Percentiles rank a stretch among this genome's conserved stretches.
phyloP scores from a whole-genome alignment of 1,140 invertebrate genomes.

The Macrobrachium rosenbergii region DNA sequence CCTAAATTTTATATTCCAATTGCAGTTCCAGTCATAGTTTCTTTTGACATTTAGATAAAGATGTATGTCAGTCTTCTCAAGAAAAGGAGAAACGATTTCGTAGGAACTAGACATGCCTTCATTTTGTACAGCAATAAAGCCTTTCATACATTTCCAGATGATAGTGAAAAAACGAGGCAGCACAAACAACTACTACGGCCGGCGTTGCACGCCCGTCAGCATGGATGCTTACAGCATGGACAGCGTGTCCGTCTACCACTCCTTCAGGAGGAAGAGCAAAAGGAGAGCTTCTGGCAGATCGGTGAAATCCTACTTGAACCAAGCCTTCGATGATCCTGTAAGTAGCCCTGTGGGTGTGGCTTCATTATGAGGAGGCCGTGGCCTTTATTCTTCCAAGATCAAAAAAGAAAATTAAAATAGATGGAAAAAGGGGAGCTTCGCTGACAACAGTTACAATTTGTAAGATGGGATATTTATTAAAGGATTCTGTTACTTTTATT shows the following conservation, averaged over 20 bases:
- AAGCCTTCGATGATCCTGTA: slow-evolving; percentile 91
- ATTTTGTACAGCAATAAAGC: too few relatives aligned
- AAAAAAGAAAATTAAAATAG: too few relatives aligned
- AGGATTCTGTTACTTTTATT: slow-evolving; percentile 67
- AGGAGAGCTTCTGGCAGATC: slow-evolving; percentile 83
- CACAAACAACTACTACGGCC: slow-evolving; percentile 78
- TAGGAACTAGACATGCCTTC: too few relatives aligned
- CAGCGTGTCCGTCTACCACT: slow-evolving; percentile 87
- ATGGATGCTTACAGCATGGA: slow-evolving; percentile 90
- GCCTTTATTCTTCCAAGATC: too few relatives aligned
- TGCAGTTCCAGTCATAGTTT: too few relatives aligned
- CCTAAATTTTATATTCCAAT: too few relatives aligned
- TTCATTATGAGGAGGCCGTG: too few relatives aligned
- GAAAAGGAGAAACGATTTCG: too few relatives aligned
- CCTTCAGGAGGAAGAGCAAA: slow-evolving; percentile 76
- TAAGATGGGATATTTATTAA: slow-evolving; percentile 55
- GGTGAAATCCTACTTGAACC: slow-evolving; percentile 90
- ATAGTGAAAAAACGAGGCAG: slow-evolving; percentile 79
- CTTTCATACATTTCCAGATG: slow-evolving; percentile 72
- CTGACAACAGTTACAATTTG: too few relatives aligned
- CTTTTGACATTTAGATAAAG: too few relatives aligned
- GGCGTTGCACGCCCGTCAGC: slow-evolving; percentile 87
- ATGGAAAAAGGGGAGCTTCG: too few relatives aligned
- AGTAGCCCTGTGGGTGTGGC: slow-evolving; percentile 38
- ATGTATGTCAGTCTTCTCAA: too few relatives aligned